A percentile compares a stretch with the other conserved stretches of the same genome.
Conservation (phyloP, 92 coral and sea anemone genomes). For the Pocillopora meandrina region DNA sequence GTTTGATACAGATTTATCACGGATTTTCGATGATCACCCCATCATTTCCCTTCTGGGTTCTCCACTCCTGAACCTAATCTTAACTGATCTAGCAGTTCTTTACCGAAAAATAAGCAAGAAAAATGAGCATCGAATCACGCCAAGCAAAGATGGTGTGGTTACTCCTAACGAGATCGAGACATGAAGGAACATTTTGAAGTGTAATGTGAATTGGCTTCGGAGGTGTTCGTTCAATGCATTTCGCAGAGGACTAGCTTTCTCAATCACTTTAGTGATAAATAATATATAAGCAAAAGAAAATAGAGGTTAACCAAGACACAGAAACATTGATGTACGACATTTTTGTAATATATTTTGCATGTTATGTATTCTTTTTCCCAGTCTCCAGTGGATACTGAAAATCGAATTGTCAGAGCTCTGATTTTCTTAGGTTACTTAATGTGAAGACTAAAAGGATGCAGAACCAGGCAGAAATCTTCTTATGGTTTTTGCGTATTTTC, state of each 20-base stretch:
- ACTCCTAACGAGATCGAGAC: neutral
- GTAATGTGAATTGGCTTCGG: neutral
- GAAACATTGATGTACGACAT: neutral
- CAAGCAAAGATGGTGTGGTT: no score
- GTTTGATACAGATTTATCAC: no score
- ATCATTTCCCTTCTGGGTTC: no score
- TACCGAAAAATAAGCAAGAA: no score
- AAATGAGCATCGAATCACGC: no score
- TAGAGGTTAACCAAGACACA: neutral
- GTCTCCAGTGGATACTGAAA: conserved; percentile 7
- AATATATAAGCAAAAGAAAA: conserved; percentile 2
- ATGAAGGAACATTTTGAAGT: neutral
- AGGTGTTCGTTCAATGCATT: neutral
- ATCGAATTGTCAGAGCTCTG: no score
- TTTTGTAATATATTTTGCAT: conserved; percentile 8
- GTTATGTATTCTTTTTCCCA: neutral
- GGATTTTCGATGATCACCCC: no score
- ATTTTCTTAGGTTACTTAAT: no score
- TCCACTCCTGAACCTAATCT: no score
- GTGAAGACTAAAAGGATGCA: no score
- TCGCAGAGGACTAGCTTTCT: neutral
- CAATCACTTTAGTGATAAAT: neutral
- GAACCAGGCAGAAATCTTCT: neutral
- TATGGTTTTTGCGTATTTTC: neutral
- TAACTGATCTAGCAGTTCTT: no score